Conservation (phyloP, 2,797 vertebrate species). For the Mus spretus region DNA sequence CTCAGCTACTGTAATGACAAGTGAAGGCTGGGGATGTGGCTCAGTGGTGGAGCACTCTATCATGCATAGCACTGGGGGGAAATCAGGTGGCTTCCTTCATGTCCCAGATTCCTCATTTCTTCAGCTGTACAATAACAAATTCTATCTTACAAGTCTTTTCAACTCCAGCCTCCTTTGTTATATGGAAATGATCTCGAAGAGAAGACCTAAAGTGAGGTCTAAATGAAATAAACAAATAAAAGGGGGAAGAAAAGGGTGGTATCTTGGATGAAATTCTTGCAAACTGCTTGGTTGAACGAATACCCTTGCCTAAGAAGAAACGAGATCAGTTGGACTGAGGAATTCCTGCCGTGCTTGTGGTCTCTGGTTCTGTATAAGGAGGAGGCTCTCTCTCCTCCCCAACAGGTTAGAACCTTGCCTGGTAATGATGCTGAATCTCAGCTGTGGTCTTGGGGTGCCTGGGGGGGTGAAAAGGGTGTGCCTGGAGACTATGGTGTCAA, state of each 20-base stretch:
- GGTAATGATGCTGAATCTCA: slow-evolving; percentile 41
- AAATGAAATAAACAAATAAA: slow-evolving; percentile 57
- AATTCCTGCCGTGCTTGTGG: slow-evolving; percentile 60
- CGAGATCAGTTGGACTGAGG: slow-evolving; percentile 49
- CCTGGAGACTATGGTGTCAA: neutral
- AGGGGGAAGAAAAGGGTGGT: neutral
- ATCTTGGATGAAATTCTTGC: neutral
- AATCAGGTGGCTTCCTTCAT: neutral
- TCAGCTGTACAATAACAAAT: slow-evolving; percentile 14
- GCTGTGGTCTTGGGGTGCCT: neutral
- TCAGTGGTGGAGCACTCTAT: neutral
- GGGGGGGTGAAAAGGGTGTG: neutral
- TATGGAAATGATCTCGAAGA: slow-evolving; percentile 46
- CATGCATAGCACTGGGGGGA: neutral
- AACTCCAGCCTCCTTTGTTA: neutral
- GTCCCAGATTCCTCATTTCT: neutral
- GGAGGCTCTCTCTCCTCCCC: slow-evolving; percentile 3
- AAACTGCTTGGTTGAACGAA: slow-evolving; percentile 3
- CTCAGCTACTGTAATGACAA: neutral
- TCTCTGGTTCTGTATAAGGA: neutral
- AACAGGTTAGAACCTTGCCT: slow-evolving; percentile 7
- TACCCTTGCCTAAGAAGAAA: slow-evolving; percentile 54
- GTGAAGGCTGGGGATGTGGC: neutral
- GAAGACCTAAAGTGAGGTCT: neutral
- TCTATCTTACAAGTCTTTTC: neutral